Conservation (phyloP, 1,140 invertebrate species). For the Drosophila busckii region DNA sequence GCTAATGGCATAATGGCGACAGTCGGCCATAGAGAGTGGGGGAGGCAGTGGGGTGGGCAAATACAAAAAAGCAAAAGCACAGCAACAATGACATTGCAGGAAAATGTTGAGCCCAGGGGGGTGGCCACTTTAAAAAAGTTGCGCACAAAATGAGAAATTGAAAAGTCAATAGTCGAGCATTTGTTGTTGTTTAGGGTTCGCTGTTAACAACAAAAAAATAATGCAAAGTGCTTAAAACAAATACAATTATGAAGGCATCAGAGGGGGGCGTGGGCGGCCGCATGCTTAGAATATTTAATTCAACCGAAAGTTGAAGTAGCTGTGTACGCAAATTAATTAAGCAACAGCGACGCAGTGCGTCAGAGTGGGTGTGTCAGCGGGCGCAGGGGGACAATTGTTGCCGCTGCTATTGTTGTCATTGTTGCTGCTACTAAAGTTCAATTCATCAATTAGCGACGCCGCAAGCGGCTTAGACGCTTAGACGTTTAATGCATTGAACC, state of each 20-base stretch:
- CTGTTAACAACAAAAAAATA: constrained; percentile 18
- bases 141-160: constrained; percentile 64
- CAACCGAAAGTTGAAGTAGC: constrained; percentile 56
- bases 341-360: too few relatives aligned
- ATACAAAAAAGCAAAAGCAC: constrained; percentile 42
- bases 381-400: constrained; percentile 14
- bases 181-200: constrained; percentile 21
- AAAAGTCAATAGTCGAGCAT: constrained; percentile 70
- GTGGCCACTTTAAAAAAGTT: constrained; percentile 62
- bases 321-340: constrained; percentile 68
- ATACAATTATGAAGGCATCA: constrained; percentile 59
- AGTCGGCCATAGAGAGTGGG: too few relatives aligned
- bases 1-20: constrained; percentile 69
- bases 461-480: constrained; percentile 44
- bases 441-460: constrained; percentile 61
- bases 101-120: constrained; percentile 16
- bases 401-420: not conserved
- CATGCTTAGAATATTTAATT: constrained; percentile 71
- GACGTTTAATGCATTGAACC: constrained; percentile 67
- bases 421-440: constrained; percentile 23
- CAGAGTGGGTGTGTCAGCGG: too few relatives aligned
- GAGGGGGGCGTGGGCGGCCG: too few relatives aligned
- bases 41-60: too few relatives aligned
- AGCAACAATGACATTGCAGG: constrained; percentile 1
- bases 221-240: constrained; percentile 49